Evolutionary conservation across 2,797 vertebrate species (phyloP).

Genomic region (Jordanella pulchra): DNA sequence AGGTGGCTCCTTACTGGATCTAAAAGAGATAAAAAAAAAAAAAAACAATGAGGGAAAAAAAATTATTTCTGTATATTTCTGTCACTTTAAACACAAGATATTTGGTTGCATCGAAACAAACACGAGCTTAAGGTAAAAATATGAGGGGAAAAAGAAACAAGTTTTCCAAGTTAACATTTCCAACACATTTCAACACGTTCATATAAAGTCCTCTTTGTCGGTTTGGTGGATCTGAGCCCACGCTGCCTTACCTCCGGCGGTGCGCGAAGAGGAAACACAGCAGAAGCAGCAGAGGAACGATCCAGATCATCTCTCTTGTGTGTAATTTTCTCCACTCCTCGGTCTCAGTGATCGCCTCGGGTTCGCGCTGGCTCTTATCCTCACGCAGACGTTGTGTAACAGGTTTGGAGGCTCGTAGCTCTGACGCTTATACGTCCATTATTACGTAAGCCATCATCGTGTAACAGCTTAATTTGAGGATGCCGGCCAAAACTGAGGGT

Average conservation of each 20-base stretch:
- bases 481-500: no score
- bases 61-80: neutral
- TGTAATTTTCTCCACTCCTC: neutral
- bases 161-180: neutral
- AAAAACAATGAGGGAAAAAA: neutral
- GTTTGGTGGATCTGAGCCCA: neutral
- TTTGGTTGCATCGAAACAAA: neutral
- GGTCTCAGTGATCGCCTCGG: neutral
- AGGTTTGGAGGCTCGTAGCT: no score
- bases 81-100: neutral
- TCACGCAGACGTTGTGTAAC: neutral
- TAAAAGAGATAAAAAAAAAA: slow-evolving; percentile 38
- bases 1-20: slow-evolving; percentile 83
- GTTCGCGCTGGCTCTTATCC: neutral
- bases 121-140: no score
- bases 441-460: no score
- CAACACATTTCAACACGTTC: no score
- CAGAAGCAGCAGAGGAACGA: slow-evolving; percentile 63
- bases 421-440: no score
- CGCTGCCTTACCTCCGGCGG: slow-evolving; percentile 68
- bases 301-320: slow-evolving; percentile 70
- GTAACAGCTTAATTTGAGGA: no score
- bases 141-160: neutral
- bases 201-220: neutral
- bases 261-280: slow-evolving; percentile 67